These are phyloP conservation scores for Buceros bicornis DNA, from an alignment of 2,797 vertebrate genomes.

Conservation along the genomic window DNA sequence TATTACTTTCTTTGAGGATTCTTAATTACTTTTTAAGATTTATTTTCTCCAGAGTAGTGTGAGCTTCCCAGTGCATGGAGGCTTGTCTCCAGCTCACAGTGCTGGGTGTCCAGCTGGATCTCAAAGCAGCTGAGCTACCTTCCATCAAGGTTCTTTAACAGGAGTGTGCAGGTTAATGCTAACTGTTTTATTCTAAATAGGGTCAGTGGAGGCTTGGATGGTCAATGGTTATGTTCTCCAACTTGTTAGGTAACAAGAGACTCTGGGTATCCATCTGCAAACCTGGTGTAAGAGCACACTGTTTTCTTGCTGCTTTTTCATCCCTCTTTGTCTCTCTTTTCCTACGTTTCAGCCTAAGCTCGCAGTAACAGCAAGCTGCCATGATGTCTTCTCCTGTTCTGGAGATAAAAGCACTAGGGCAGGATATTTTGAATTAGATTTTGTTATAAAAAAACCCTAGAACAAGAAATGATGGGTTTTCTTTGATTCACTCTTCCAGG, in stretches of 20 bases:
- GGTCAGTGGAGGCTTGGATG: background rate
- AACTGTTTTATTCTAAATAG: background rate
- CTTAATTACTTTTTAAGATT: background rate
- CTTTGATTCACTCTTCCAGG: background rate
- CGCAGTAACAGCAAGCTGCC: background rate
- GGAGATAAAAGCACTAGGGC: background rate
- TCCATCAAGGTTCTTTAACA: background rate
- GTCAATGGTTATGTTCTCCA: background rate
- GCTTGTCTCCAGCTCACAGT: background rate
- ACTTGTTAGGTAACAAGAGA: background rate
- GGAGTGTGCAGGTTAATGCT: background rate
- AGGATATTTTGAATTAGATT: background rate
- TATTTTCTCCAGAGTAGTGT: background rate
- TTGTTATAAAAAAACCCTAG: background rate
- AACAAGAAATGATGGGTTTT: background rate
- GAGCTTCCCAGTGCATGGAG: background rate
- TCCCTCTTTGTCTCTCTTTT: background rate
- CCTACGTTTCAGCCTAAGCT: background rate
- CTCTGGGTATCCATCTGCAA: background rate
- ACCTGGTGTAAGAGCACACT: background rate
- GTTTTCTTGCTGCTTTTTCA: background rate
- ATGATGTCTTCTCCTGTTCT: background rate
- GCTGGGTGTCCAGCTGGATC: background rate
- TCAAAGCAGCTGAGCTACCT: background rate
- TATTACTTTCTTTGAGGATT: too few species aligned